These are phyloP conservation scores for Helostoma temminkii DNA, from an alignment of 2,797 vertebrate genomes.

Conservation along the genomic window DNA sequence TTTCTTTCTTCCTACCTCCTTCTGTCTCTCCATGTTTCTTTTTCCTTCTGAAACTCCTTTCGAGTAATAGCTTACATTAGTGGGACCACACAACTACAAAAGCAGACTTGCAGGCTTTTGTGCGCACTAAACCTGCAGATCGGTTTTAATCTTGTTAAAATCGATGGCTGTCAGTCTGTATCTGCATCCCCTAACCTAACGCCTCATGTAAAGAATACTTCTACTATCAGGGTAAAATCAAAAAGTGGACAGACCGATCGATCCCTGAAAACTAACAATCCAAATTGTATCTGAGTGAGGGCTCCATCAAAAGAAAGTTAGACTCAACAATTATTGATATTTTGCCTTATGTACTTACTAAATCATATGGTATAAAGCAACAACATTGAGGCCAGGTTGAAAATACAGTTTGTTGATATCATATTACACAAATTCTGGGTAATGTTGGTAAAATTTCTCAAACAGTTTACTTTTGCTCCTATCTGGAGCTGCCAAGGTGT, in stretches of 20 bases:
- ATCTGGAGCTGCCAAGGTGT: neutral
- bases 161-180: conserved; percentile 66
- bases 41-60: conserved; percentile 63
- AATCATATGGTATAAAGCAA: neutral
- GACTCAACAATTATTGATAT: neutral
- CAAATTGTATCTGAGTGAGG: too few relatives aligned
- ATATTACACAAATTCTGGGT: conserved; percentile 4
- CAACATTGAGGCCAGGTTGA: neutral
- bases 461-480: neutral
- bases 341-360: neutral
- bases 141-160: conserved; percentile 76
- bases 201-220: conserved; percentile 41
- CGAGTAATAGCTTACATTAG: conserved; percentile 74
- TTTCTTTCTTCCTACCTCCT: conserved; percentile 61
- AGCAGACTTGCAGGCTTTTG: conserved; percentile 47
- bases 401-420: too few relatives aligned
- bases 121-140: conserved; percentile 45
- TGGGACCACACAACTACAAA: conserved; percentile 69
- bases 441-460: neutral
- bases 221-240: conserved; percentile 2
- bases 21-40: conserved; percentile 47
- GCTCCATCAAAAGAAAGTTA: too few relatives aligned
- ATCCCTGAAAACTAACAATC: conserved; percentile 4
- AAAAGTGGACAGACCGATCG: conserved; percentile 11
- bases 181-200: conserved; percentile 60